phyloP scores from a whole-genome alignment of 2,797 vertebrate genomes.

The Cephalopachus bancanus region DNA sequence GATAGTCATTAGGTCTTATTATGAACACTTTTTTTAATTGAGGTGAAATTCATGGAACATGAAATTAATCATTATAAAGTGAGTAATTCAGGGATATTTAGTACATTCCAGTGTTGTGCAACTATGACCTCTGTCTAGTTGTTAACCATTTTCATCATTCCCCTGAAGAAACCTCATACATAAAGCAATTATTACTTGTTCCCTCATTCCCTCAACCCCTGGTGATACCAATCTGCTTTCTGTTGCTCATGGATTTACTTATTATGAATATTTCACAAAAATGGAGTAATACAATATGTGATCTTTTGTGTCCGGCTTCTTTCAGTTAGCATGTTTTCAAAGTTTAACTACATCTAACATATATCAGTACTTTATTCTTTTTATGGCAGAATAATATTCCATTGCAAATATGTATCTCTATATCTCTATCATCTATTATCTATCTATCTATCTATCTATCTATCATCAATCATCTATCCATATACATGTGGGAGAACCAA shows the following conservation, averaged over 20 bases:
- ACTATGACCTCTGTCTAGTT: not conserved
- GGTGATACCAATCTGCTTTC: not conserved
- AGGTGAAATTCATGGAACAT: constrained; percentile 13
- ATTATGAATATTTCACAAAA: constrained; percentile 8
- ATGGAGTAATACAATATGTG: not conserved
- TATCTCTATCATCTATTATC: too few species aligned
- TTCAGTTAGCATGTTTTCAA: constrained; percentile 51
- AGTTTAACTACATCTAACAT: not conserved
- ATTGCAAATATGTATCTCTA: not conserved
- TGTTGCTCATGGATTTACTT: not conserved
- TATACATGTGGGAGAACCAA: too few species aligned
- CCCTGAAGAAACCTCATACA: not conserved
- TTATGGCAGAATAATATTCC: constrained; percentile 27
- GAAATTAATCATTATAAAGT: constrained; percentile 65
- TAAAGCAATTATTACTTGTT: not conserved
- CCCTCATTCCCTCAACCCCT: not conserved
- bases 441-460: too few species aligned
- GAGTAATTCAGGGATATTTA: constrained; percentile 48
- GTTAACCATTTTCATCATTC: constrained; percentile 31
- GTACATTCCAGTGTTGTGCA: not conserved
- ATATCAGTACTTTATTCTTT: not conserved
- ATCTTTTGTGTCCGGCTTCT: not conserved
- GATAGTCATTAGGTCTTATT: constrained; percentile 8
- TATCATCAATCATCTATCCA: too few species aligned
- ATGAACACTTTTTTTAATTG: not conserved